Evolutionary conservation across 1,140 invertebrate species (phyloP).

Genomic region (Limonius californicus): DNA sequence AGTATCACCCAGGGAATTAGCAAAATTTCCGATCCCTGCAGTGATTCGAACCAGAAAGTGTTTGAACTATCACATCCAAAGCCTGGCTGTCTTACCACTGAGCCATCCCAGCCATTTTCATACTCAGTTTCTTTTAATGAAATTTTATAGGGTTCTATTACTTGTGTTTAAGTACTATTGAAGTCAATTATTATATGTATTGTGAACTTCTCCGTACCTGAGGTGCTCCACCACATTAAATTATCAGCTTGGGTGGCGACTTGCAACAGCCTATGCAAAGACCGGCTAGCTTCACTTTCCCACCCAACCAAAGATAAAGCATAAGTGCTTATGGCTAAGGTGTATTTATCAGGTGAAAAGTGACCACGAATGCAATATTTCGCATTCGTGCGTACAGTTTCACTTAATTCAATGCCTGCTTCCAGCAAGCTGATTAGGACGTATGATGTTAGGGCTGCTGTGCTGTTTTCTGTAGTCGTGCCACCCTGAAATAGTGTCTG

Average conservation of each 20-base stretch:
- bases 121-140: too few relatives aligned
- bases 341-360: constrained; percentile 49
- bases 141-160: too few relatives aligned
- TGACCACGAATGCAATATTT: constrained; percentile 52
- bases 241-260: constrained; percentile 31
- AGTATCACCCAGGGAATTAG: too few relatives aligned
- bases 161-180: too few relatives aligned
- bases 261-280: constrained; percentile 33
- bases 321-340: constrained; percentile 56
- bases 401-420: constrained; percentile 49
- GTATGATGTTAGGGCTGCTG: constrained; percentile 58
- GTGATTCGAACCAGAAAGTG: too few relatives aligned
- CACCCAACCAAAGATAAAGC: constrained; percentile 55
- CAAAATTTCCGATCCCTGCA: too few relatives aligned
- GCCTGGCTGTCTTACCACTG: too few relatives aligned
- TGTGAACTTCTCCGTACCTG: constrained; percentile 27
- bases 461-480: constrained; percentile 53
- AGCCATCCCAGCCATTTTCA: too few relatives aligned
- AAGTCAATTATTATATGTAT: not conserved
- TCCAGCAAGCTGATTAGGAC: constrained; percentile 60
- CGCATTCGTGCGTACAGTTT: constrained; percentile 50
- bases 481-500: constrained; percentile 50
- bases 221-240: constrained; percentile 40
- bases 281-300: constrained; percentile 33
- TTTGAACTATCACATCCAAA: too few relatives aligned